Base-by-base conservation (phyloP, 2,113 vertebrate genomes). In the Argyrosomus japonicus region DNA sequence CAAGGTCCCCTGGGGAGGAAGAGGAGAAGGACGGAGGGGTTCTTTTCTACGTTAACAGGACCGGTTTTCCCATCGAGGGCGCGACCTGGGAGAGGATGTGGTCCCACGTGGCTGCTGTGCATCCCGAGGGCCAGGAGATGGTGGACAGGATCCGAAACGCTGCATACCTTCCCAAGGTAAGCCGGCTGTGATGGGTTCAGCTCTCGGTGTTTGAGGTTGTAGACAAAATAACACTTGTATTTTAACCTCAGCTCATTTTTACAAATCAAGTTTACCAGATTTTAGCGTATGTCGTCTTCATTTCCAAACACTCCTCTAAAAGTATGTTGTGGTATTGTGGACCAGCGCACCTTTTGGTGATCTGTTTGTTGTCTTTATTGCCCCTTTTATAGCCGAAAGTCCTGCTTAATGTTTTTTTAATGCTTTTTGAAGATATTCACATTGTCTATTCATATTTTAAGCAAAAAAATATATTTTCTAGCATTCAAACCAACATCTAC, bases 61-160 rank as follows among this genome's bases (percentile, higher is more conserved):
- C 95, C 53, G 98, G 98, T 45, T 99, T 99, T 79, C 98, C 98
- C 76, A 97, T 99, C 48, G 97, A 99, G 83, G 90, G 94, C 67
- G 91, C 95, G 73, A 99, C 97, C 79, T 99, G 98, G 98, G 97
- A 98, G 78, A 92, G 97, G 68, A 99, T 99, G 97, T 99, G 98
- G 98, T 85, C 93, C 25, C 97, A 99, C 53, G 98, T 99, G 88
- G 96, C 95, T 15, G 96, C 94, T 70, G 95, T 97, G 81, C 98
- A 99, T 54, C 97, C 97, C 1, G 96, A 96, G 77, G 98, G 97
- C 53, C 94, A 95, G n/a, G 97, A 97, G 40, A 97, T 98, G 97
- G 98, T 96, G 65, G 96, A 96, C 58, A 93, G 94, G 83, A 98
- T 99, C 87, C 93, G 95, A 43, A 97, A 97, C 32, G 96, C 97